Evolutionary conservation across 2,888 invertebrate genomes (phyloP).

Genomic region (Dermolepida albohirtum): DNA sequence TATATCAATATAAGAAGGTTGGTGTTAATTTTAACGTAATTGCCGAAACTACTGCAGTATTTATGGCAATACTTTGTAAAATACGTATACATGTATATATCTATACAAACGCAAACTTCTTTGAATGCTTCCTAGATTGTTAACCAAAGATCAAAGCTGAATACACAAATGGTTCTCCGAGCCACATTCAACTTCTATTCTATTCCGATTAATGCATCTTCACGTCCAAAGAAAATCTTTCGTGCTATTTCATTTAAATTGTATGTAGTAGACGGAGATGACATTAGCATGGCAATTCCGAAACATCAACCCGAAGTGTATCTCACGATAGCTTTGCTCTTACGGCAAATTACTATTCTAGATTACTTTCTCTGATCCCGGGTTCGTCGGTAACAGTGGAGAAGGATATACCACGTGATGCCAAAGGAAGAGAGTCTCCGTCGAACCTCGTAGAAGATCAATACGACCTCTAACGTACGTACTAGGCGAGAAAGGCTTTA

Average conservation of each 20-base stretch:
- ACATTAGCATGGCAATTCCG: slow-evolving; percentile 38
- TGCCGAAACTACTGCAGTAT: not conserved
- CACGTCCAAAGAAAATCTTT: slow-evolving; percentile 12
- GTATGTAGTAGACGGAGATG: not conserved
- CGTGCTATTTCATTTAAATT: not conserved
- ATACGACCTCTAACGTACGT: slow-evolving; percentile 64
- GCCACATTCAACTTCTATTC: slow-evolving; percentile 50
- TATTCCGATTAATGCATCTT: slow-evolving; percentile 6
- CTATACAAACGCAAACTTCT: slow-evolving; percentile 37
- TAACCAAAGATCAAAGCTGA: slow-evolving; percentile 60
- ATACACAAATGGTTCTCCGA: slow-evolving; percentile 59
- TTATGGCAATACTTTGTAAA: not conserved
- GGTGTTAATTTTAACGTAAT: not conserved
- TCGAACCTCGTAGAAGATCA: slow-evolving; percentile 59
- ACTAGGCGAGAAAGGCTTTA: slow-evolving; percentile 55
- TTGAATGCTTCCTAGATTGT: slow-evolving; percentile 57
- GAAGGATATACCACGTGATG: slow-evolving; percentile 57
- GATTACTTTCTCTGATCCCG: slow-evolving; percentile 31
- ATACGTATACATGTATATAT: slow-evolving; percentile 9
- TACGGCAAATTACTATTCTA: slow-evolving; percentile 41
- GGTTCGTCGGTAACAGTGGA: slow-evolving; percentile 54
- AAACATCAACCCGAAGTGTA: not conserved
- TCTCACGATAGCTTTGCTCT: slow-evolving; percentile 28
- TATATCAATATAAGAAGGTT: no score
- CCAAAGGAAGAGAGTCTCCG: slow-evolving; percentile 53